These are phyloP conservation scores for Amniataba percoides DNA, from an alignment of 2,797 vertebrate genomes.

Conservation along the genomic window DNA sequence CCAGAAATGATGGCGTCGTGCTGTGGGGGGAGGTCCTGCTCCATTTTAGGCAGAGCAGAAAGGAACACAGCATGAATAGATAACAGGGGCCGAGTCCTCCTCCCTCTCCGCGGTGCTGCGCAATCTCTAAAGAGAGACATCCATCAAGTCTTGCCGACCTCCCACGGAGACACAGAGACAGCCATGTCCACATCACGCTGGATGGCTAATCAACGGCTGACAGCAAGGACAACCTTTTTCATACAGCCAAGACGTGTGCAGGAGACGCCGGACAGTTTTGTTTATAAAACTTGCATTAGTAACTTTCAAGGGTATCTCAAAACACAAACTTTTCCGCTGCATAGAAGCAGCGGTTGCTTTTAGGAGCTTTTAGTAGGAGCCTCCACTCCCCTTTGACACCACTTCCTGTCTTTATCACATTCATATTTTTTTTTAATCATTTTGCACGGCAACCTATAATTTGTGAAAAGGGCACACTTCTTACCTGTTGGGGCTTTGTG, in stretches of 20 bases:
- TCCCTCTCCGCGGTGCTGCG: conserved; percentile 46
- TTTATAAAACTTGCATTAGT: conserved; percentile 53
- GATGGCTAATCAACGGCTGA: conserved; percentile 70
- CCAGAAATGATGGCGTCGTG: conserved; percentile 59
- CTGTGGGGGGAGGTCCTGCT: conserved; percentile 72
- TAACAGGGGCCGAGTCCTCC: conserved; percentile 60
- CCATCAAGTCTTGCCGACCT: conserved; percentile 71
- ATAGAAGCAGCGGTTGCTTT: conserved; percentile 29
- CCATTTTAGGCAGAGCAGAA: conserved; percentile 69
- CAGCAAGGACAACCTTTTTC: conserved; percentile 71
- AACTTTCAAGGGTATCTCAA: conserved; percentile 67
- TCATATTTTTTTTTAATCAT: conserved; percentile 67
- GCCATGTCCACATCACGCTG: conserved; percentile 65
- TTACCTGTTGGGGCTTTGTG: conserved; percentile 59
- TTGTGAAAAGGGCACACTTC: conserved; percentile 63
- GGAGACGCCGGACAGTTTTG: conserved; percentile 35
- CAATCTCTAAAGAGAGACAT: conserved; percentile 74
- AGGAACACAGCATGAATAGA: conserved; percentile 71
- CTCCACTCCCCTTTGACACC: conserved; percentile 25
- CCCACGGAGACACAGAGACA: conserved; percentile 67
- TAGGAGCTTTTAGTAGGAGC: conserved; percentile 37
- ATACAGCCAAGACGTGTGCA: conserved; percentile 34
- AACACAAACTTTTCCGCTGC: conserved; percentile 37
- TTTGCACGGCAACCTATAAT: conserved; percentile 68
- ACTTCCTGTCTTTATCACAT: conserved; percentile 56